Evolutionary conservation across 2,888 invertebrate genomes (phyloP), one percentile per base, ranked within the genome.

Genomic region (Polyommatus icarus): DNA sequence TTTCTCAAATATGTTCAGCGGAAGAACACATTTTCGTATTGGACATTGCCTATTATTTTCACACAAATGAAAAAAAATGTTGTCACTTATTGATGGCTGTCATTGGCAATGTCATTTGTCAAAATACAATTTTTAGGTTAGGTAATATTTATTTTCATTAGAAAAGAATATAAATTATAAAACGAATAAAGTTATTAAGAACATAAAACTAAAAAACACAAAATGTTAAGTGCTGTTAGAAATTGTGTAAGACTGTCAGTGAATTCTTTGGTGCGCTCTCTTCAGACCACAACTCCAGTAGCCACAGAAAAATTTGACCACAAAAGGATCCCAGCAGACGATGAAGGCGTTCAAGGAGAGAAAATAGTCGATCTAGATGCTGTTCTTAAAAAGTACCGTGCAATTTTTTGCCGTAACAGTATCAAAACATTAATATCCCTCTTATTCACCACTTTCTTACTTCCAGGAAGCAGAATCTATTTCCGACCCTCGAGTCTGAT

Each of bases 321-420:
- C 81, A 94, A 92, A 81, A 86, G 91, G 76, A 91, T 94, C 79
- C 93, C 94, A 12, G 86, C 92, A 0, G 87, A 88, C 15, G 98
- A 98, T 87, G 97, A 97, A 86, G 98, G 98, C 76, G 97, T 97
- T 0, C 95, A 95, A 79, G 98, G 98, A 71, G 98, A 98, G 89
- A 95, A 95, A 85, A 90, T 95, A 0, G 85, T 96, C 54, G 96
- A 97, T 86, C 95, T 98, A 59, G 97, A 98, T 87, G 89, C 95
- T 10, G 87, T 95, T 20, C 86, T 96, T 10, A 92, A 94, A 84
- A 92, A 95, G 96, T 97, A 92, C 94, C 85, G 79, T 61, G 77
- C 6, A 29, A 29, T 77, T 59, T 61, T 18, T 59, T 71, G 32
- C 50, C 29, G 61, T 18, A 76, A 77, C 71, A 12, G 3, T 7